These are phyloP conservation scores for Eriosoma lanigerum DNA, from an alignment of 1,140 invertebrate species.

Conservation along the genomic window DNA sequence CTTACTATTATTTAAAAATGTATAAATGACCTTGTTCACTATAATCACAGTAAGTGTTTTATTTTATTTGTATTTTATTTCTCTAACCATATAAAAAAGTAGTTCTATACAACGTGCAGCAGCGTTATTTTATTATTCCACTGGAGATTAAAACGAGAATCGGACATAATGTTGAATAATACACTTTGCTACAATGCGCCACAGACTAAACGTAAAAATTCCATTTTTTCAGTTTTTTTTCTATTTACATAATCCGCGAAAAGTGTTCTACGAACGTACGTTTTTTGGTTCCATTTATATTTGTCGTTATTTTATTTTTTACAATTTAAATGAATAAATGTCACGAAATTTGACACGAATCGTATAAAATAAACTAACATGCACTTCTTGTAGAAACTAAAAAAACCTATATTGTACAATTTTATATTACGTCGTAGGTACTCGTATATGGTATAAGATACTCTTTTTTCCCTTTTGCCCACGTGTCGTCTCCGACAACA, in stretches of 20 bases:
- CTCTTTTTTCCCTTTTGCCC: not conserved
- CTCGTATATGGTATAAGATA: too few relatives aligned
- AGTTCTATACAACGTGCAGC: not conserved
- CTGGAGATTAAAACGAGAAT: not conserved
- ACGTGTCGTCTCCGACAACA: not conserved
- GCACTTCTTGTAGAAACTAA: not conserved
- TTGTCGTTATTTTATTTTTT: not conserved
- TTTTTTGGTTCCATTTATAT: not conserved
- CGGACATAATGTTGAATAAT: not conserved
- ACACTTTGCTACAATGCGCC: not conserved
- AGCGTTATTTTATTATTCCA: not conserved
- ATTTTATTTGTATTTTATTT: not conserved
- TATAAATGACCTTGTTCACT: not conserved
- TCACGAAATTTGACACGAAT: not conserved
- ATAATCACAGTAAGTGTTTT: too few relatives aligned
- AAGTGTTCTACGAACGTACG: not conserved
- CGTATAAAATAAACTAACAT: not conserved
- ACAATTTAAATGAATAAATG: conserved; percentile 9
- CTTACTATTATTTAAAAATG: not conserved
- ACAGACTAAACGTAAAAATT: not conserved
- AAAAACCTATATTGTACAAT: conserved; percentile 1
- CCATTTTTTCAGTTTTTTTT: not conserved
- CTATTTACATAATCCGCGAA: not conserved
- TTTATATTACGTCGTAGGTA: not conserved
- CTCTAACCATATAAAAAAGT: not conserved